Evolutionary conservation across 2,797 vertebrate species (phyloP), one percentile per base, ranked within the genome.

Genomic region (Hephaestus fuliginosus): DNA sequence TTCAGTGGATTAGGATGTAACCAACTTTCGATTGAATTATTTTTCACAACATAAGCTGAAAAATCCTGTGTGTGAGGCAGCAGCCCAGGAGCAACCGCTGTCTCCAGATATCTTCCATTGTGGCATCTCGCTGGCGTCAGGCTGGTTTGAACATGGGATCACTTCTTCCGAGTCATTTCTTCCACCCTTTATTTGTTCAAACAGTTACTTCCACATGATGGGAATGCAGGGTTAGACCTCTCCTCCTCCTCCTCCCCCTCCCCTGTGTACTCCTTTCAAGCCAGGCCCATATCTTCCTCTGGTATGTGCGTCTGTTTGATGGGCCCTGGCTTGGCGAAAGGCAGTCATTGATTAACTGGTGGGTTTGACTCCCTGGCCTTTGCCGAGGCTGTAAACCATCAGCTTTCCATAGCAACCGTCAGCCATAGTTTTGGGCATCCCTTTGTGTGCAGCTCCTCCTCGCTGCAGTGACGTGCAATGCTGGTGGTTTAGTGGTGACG

Each of bases 331-430:
- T 81, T 44, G 43, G 57, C 53, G 5, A 73, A 84, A 83, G 85
- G 68, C 80, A 41, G 89, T 90, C 90, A 88, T 79, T 93, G 92
- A 94, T 93, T 91, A 89, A 91, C 90, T 78, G 85, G 75, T 60
- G 80, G 80, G 83, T 69, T 81, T 86, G 83, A 90, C 81, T 90
- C 80, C 43, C 28, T 74, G 79, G 85, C 89, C 88, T 93, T 90
- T 92, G 70, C 80, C 14, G 71, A 64, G 74, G 81, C 84, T 71
- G 80, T 93, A 94, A 93, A 95, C 91, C 86, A 74, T 79, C 62
- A 25, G 67, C 62, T 72, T 74, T 78, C 92, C 91, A 88, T 92
- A 88, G 93, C 90, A 94, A 94, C 93, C 56, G 71, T 66, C 74
- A 10, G 76, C 81, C 80, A 25, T 66, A 68, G 73, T 84, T 89